Percentiles rank a stretch among this genome's conserved stretches.
Conservation (phyloP, 2,113 vertebrate species). For the Pelusios castaneus region DNA sequence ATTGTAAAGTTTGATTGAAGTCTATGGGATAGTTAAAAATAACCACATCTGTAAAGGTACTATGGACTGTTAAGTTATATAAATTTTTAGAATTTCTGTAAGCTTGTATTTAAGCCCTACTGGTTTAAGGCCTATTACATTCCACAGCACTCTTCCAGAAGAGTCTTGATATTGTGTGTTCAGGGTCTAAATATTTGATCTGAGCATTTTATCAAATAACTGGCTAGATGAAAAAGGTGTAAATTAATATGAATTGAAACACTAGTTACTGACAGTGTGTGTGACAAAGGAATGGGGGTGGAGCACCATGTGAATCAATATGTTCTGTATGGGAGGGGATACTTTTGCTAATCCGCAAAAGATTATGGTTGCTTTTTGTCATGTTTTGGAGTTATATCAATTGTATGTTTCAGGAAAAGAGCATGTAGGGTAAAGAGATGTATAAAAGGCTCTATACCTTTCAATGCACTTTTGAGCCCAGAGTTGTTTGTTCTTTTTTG, state of each 20-base stretch:
- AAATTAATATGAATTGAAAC: accelerated
- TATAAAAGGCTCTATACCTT: not conserved
- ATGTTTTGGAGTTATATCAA: not conserved
- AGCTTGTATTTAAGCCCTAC: not conserved
- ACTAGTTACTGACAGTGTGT: not conserved
- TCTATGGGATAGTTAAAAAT: not conserved
- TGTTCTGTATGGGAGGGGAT: accelerated
- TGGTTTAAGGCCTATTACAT: not conserved
- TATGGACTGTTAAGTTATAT: not conserved
- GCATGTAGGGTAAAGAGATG: not conserved
- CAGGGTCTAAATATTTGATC: not conserved
- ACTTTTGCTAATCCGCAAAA: not conserved
- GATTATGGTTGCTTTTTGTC: not conserved
- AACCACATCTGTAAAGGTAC: not conserved
- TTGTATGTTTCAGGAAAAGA: accelerated
- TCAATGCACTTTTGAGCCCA: not conserved
- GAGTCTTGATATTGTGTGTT: accelerated
- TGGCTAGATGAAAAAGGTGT: accelerated
- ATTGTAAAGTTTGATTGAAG: not conserved
- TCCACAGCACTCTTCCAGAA: accelerated
- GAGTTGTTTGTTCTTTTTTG: not conserved
- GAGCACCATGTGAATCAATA: accelerated
- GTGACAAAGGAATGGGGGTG: accelerated
- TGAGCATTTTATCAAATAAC: not conserved
- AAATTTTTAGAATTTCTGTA: not conserved